Evolutionary conservation across 2,113 vertebrate species (phyloP), one percentile per base, ranked within the genome.

Genomic region (Cavia porcellus): DNA sequence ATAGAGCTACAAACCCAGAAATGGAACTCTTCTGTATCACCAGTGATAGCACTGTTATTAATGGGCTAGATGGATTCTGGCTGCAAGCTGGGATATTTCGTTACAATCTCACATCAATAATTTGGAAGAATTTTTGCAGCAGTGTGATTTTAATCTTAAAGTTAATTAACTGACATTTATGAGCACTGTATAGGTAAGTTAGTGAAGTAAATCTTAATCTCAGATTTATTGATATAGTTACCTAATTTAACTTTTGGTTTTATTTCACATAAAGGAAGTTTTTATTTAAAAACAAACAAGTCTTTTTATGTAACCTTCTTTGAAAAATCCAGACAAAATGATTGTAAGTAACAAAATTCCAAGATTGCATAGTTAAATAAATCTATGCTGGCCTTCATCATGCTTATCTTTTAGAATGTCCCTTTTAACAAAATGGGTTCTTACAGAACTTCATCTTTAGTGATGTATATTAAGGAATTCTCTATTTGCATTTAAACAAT

Each of bases 101-200:
- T 94, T 74, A 84, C 47, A 64, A 38, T 15, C n/a, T 75, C 68
- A 24, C 25, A 35, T 66, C 52, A 10, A 0, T 84, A 64, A 87
- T 86, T 95, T 86, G 89, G 45, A 59, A 79, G 86, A 66, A 77
- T 94, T 96, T 93, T 85, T 19, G 8, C 61, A 72, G 87, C 81
- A 77, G 79, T 5, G 0, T 74, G 77, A 94, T n/a, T 61, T 96
- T 92, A 92, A 47, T 88, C 57, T 94, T 83, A 80, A 80, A 87
- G 87, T 81, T 84, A 96, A 90, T 89, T 89, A 94, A 80, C 35
- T 50, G 28, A 80, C 19, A 17, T 64, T 84, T 50, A 80, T 95
- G 75, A 93, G 74, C 64, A 57, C 38, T 89, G 7, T 64, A 75
- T 45, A 74, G 89, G 90, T 94, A 96, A 95, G 61, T 82, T 57